These are phyloP conservation scores for Tenthredo amoena DNA, from an alignment of 2,888 invertebrate genomes.

Conservation along the genomic window DNA sequence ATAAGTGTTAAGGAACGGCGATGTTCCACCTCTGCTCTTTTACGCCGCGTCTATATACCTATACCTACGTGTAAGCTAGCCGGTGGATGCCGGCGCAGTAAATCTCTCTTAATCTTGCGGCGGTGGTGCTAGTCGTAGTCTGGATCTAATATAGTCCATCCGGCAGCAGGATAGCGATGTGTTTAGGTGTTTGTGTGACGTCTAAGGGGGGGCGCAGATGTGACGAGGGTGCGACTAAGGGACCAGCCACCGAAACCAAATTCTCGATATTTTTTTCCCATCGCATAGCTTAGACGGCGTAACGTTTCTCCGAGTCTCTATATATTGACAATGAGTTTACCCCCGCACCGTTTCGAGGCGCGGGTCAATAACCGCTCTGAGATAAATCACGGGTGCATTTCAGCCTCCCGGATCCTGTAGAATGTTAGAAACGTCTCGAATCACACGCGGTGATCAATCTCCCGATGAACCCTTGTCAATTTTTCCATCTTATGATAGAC, in stretches of 20 bases:
- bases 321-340: constrained; percentile 21
- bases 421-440: background rate
- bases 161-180: background rate
- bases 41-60: background rate
- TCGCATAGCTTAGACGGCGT: background rate
- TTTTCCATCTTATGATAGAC: background rate
- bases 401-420: background rate
- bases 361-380: background rate
- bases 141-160: constrained; percentile 21
- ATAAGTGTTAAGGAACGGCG: constrained; percentile 3
- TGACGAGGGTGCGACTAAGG: constrained; percentile 16
- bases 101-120: constrained; percentile 20
- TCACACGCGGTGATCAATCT: background rate
- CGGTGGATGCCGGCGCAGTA: background rate
- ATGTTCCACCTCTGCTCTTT: constrained; percentile 35
- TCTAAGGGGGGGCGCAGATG: constrained; percentile 13
- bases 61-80: background rate
- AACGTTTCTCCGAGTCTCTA: background rate
- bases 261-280: background rate
- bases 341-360: background rate
- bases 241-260: too few relatives aligned
- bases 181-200: background rate
- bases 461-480: background rate
- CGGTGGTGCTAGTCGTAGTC: background rate
- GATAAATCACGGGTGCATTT: background rate